Percentiles rank a stretch among this genome's conserved stretches.
Conservation (phyloP, 92 coral and sea anemone species). For the Porites evermanni region DNA sequence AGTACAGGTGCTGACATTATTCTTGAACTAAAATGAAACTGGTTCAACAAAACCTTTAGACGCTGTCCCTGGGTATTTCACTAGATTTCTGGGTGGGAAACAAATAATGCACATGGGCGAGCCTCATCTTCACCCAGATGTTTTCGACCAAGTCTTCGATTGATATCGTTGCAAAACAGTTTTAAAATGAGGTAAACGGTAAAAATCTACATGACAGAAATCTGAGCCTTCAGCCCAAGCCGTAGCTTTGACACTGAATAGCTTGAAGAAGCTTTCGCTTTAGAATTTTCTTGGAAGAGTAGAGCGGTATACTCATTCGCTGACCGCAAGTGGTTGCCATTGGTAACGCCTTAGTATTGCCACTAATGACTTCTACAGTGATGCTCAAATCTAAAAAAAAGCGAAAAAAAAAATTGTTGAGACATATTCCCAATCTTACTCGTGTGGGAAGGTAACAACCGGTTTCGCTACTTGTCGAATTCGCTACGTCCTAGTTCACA, state of each 20-base stretch:
- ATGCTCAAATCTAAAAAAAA: slow-evolving; percentile 71
- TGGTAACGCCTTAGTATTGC: slow-evolving; percentile 94
- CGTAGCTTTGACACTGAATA: slow-evolving; percentile 94
- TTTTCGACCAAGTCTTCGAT: neutral
- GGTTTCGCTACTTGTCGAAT: no score
- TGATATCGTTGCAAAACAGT: neutral
- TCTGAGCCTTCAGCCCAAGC: slow-evolving; percentile 69
- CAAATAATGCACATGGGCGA: neutral
- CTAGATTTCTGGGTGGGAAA: neutral
- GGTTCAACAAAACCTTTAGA: neutral
- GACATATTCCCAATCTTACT: neutral
- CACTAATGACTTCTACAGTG: slow-evolving; percentile 93
- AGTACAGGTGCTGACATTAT: no score
- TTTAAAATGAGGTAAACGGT: neutral
- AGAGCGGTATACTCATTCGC: slow-evolving; percentile 96
- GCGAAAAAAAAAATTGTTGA: neutral
- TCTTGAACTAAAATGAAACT: no score
- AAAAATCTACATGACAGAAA: neutral
- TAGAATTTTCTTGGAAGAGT: slow-evolving; percentile 84
- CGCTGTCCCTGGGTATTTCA: neutral
- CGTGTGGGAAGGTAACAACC: neutral
- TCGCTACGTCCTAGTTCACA: no score
- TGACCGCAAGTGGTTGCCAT: slow-evolving; percentile 98
- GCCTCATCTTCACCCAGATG: neutral
- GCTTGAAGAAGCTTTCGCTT: slow-evolving; percentile 92